phyloP scores from a whole-genome alignment of 35 echinoderm and acorn worm species.

The Apostichopus japonicus region DNA sequence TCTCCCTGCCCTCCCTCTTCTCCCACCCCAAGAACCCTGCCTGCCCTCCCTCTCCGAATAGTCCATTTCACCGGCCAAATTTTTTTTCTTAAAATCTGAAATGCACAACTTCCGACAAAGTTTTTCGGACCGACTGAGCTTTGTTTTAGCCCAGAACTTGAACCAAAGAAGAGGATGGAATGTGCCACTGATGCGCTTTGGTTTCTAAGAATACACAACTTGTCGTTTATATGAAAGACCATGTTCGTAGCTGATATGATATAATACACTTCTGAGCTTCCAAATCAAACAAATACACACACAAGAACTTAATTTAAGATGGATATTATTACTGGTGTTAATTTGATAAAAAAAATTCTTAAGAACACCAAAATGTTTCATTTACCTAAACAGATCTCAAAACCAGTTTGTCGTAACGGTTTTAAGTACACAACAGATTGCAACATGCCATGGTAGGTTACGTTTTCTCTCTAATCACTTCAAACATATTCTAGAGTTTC shows the following conservation, averaged over 20 bases:
- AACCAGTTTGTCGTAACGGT: neutral
- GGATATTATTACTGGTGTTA: neutral
- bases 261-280: conserved; percentile 51
- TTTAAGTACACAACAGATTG: neutral
- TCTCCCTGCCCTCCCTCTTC: no score
- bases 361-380: neutral
- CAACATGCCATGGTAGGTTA: no score
- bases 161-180: neutral
- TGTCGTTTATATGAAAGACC: conserved; percentile 34
- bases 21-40: neutral
- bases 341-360: neutral
- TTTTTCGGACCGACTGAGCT: neutral
- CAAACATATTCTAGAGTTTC: no score
- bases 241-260: conserved; percentile 36
- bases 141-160: neutral
- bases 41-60: no score
- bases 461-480: no score
- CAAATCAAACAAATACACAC: conserved; percentile 23
- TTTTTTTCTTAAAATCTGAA: conserved; percentile 22
- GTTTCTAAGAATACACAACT: conserved; percentile 46
- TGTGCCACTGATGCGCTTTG: conserved; percentile 32
- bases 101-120: conserved; percentile 38
- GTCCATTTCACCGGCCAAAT: neutral
- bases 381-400: neutral
- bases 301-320: neutral